phyloP scores from a whole-genome alignment of 92 coral and sea anemone genomes.

The Palythoa grandis region DNA sequence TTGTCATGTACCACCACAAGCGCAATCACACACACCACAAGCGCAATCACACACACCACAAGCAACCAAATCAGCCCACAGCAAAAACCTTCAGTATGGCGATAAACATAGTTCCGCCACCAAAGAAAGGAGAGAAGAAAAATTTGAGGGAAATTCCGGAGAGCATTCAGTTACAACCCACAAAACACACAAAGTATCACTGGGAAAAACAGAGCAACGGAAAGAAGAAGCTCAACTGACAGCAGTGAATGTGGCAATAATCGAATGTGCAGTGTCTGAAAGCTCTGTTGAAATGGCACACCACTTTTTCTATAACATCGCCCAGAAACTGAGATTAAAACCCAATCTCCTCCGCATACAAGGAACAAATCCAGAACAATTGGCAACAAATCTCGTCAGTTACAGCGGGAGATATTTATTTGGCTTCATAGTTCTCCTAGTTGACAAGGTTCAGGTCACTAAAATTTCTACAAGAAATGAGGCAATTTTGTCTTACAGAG shows the following conservation, averaged over 20 bases:
- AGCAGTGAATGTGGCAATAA: constrained; percentile 28
- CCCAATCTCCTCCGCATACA: background rate
- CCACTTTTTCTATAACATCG: background rate
- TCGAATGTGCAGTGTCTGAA: background rate
- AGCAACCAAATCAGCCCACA: background rate
- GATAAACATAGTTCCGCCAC: background rate
- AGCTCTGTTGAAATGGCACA: background rate
- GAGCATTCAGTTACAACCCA: no score
- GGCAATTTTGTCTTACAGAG: background rate
- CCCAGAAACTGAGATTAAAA: background rate
- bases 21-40: background rate
- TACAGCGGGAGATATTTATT: background rate
- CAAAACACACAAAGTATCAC: background rate
- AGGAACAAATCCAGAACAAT: background rate
- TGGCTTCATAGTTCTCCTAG: background rate
- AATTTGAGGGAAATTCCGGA: no score
- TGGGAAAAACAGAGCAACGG: background rate
- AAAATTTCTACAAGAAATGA: background rate
- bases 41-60: background rate
- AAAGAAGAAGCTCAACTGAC: background rate
- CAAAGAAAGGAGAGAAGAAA: no score
- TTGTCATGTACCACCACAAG: background rate
- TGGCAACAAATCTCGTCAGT: background rate
- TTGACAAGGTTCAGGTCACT: background rate
- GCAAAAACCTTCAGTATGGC: no score